phyloP scores from a whole-genome alignment of 2,797 vertebrate species.

The Mastacembelus armatus region DNA sequence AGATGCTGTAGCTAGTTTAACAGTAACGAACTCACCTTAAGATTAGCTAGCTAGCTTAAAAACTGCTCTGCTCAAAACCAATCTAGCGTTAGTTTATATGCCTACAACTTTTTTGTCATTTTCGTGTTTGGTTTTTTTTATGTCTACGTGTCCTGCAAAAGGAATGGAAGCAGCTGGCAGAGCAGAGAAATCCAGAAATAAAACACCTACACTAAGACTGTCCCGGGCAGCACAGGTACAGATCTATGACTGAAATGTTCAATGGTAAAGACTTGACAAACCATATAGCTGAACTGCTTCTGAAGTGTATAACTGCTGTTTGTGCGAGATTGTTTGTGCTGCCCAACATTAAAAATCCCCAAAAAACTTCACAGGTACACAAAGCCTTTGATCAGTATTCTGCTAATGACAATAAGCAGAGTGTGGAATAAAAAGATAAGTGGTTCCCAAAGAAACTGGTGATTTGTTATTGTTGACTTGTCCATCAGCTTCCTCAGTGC shows the following conservation, averaged over 20 bases:
- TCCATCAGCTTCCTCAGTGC: conserved; percentile 79
- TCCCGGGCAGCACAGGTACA: conserved; percentile 48
- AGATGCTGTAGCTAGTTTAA: no score
- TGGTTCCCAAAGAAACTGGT: background rate
- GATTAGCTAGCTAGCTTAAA: no score
- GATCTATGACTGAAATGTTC: background rate
- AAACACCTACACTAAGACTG: conserved; percentile 62
- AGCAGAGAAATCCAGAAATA: conserved; percentile 39
- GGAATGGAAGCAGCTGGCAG: conserved; percentile 53
- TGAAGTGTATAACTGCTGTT: background rate
- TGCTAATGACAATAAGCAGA: background rate
- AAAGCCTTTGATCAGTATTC: background rate
- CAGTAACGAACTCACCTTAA: no score
- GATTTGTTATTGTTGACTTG: background rate
- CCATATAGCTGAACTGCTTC: background rate
- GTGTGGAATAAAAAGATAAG: background rate
- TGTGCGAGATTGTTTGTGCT: background rate
- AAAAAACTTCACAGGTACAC: background rate
- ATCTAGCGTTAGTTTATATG: no score
- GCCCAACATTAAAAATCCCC: background rate
- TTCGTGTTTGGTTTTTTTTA: no score
- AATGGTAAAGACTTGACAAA: background rate
- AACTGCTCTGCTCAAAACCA: no score
- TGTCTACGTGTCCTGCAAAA: conserved; percentile 60
- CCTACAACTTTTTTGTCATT: no score